phyloP scores from a whole-genome alignment of 2,113 vertebrate species.

The Phoxinus phoxinus region DNA sequence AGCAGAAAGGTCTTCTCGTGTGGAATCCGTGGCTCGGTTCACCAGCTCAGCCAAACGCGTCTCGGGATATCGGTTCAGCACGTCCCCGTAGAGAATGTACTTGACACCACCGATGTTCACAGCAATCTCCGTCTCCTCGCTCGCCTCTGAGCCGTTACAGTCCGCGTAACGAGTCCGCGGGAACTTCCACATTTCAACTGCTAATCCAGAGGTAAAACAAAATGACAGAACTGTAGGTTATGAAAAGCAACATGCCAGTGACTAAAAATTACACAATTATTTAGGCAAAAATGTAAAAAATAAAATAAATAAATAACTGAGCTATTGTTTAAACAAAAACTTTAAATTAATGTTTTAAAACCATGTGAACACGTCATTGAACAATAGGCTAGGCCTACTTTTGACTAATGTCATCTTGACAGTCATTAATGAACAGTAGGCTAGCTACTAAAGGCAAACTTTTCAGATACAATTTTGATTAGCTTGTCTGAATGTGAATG shows the following conservation, averaged over 20 bases:
- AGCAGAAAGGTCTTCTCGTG: constrained; percentile 71
- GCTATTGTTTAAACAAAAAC: not conserved
- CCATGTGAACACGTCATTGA: too few relatives aligned
- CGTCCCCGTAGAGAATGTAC: constrained; percentile 85
- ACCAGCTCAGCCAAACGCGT: constrained; percentile 90
- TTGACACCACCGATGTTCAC: constrained; percentile 95
- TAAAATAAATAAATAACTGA: not conserved
- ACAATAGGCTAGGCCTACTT: too few relatives aligned
- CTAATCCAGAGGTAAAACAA: not conserved
- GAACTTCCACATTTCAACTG: constrained; percentile 75
- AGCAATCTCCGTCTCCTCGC: constrained; percentile 84
- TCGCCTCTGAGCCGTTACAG: constrained; percentile 75
- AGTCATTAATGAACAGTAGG: not conserved
- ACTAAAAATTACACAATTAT: not conserved
- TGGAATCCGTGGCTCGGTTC: constrained; percentile 75
- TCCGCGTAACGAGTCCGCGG: constrained; percentile 78
- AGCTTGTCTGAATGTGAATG: too few relatives aligned
- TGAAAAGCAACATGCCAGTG: not conserved
- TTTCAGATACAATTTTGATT: too few relatives aligned
- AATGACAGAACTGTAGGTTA: not conserved
- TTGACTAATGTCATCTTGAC: not conserved
- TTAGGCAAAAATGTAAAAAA: not conserved
- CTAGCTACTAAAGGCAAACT: not conserved
- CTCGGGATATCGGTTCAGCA: constrained; percentile 87
- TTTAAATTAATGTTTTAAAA: too few relatives aligned